Percentiles rank a stretch among this genome's conserved stretches.
Evolutionary conservation across 2,888 invertebrate genomes (phyloP).

Genomic region (Drosophila greeni): DNA sequence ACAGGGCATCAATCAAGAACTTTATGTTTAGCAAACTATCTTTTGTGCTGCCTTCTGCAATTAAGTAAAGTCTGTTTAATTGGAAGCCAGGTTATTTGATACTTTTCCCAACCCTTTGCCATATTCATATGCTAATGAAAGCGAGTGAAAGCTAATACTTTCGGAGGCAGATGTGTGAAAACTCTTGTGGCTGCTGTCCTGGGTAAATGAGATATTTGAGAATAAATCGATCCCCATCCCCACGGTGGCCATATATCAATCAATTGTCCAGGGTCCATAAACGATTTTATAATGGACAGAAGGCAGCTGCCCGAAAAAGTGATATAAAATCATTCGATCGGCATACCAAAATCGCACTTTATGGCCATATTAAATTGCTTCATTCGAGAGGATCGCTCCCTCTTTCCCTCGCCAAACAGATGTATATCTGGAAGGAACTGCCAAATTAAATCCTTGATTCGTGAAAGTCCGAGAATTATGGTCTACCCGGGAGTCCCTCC

Average conservation of each 20-base stretch:
- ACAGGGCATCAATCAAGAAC: constrained; percentile 62
- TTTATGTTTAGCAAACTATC: constrained; percentile 63
- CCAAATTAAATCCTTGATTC: constrained; percentile 43
- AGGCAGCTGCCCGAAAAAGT: constrained; percentile 41
- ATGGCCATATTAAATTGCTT: constrained; percentile 62
- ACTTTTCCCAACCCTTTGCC: constrained; percentile 45
- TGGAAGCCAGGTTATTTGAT: constrained; percentile 53
- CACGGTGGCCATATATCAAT: constrained; percentile 56
- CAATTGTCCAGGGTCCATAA: constrained; percentile 56
- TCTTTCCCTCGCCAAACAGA: constrained; percentile 12
- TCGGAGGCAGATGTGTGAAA: constrained; percentile 40
- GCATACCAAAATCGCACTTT: constrained; percentile 58
- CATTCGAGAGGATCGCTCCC: constrained; percentile 25
- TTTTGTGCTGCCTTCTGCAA: constrained; percentile 27
- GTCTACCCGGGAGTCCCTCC: constrained; percentile 4
- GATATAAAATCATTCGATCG: constrained; percentile 34
- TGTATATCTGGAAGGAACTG: constrained; percentile 12
- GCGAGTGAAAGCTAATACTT: constrained; percentile 16
- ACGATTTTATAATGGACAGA: constrained; percentile 61
- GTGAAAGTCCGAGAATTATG: constrained; percentile 39
- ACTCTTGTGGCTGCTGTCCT: background rate
- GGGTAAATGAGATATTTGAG: constrained; percentile 27
- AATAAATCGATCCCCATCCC: constrained; percentile 10
- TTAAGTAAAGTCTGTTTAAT: constrained; percentile 52
- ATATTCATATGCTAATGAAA: constrained; percentile 30